Evolutionary conservation across 2,113 vertebrate species (phyloP).

Genomic region (Furnarius figulus): DNA sequence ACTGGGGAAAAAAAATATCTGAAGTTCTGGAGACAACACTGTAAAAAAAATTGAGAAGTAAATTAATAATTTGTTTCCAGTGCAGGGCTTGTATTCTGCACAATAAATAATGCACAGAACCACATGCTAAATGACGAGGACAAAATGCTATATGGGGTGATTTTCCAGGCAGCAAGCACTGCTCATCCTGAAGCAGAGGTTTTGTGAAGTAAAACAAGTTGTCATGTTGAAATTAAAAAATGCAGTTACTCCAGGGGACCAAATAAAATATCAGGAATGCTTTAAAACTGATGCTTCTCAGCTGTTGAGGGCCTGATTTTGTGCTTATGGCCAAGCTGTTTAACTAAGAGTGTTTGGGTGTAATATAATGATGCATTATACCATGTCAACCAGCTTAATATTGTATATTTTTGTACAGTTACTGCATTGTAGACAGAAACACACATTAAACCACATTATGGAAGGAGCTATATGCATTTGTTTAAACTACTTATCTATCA

Average conservation of each 20-base stretch:
- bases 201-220: slow-evolving; percentile 13
- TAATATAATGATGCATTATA: background rate
- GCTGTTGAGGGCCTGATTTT: background rate
- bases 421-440: background rate
- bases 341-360: background rate
- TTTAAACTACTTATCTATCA: background rate
- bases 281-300: background rate
- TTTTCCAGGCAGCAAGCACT: background rate
- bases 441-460: background rate
- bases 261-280: background rate
- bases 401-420: background rate
- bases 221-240: slow-evolving; percentile 1
- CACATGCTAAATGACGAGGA: background rate
- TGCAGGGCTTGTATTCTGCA: background rate
- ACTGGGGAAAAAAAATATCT: fast-evolving
- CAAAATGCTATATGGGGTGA: background rate
- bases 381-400: background rate
- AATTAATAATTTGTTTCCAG: background rate
- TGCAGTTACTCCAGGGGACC: background rate
- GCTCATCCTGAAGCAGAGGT: background rate
- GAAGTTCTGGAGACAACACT: background rate
- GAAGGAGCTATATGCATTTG: background rate
- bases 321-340: background rate
- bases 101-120: slow-evolving; percentile 24
- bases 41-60: background rate